phyloP scores from a whole-genome alignment of 2,797 vertebrate genomes.

The Bothrops alternatus region DNA sequence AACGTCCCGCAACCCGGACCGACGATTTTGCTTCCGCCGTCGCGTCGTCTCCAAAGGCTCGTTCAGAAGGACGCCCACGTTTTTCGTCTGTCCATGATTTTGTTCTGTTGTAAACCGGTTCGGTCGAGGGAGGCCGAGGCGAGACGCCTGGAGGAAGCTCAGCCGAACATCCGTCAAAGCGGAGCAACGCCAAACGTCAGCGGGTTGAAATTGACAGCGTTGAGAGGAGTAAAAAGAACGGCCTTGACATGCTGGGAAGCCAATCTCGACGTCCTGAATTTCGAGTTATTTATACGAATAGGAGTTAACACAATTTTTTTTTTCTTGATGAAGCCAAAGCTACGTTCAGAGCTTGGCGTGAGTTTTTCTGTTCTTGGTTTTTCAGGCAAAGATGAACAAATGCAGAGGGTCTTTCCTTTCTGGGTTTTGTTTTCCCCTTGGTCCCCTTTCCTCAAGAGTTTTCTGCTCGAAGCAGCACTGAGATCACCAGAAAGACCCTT shows the following conservation, averaged over 20 bases:
- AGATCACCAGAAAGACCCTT: neutral
- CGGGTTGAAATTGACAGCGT: constrained; percentile 23
- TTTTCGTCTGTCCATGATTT: neutral
- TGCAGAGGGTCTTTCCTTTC: constrained; percentile 5
- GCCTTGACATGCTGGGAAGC: neutral
- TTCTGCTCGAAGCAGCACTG: neutral
- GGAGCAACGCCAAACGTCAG: neutral
- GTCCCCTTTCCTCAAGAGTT: neutral
- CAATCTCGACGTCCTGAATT: constrained; percentile 43
- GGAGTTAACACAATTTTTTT: constrained; percentile 6
- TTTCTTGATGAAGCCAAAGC: constrained; percentile 29
- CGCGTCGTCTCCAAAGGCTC: constrained; percentile 43
- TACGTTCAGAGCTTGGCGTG: neutral
- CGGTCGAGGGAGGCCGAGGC: constrained; percentile 7
- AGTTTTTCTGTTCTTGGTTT: constrained; percentile 11
- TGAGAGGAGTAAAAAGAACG: neutral
- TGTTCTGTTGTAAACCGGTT: neutral
- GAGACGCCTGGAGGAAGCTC: no score
- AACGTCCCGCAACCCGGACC: constrained; percentile 43
- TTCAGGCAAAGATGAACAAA: constrained; percentile 13
- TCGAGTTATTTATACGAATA: constrained; percentile 45
- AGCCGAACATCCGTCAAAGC: constrained; percentile 6
- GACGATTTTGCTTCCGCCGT: constrained; percentile 14
- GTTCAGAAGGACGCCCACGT: constrained; percentile 38
- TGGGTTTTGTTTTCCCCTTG: no score